These are phyloP conservation scores for Montipora foliosa DNA, from an alignment of 64 coral and sea anemone genomes.

Conservation along the genomic window DNA sequence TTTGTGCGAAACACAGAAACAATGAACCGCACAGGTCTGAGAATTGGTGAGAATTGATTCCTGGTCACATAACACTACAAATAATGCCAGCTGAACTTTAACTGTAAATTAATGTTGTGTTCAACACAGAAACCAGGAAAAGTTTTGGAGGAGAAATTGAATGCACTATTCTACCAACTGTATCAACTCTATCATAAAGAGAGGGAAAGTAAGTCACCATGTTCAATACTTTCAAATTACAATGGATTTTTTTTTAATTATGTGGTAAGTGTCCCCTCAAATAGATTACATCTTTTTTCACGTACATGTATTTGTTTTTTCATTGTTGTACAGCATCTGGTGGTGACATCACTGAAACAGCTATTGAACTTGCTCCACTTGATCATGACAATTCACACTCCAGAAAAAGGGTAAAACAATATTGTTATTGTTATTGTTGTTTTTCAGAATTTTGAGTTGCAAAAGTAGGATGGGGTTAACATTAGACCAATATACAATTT, in stretches of 20 bases:
- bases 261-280: no score
- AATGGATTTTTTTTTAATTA: no score
- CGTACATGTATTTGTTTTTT: neutral
- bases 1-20: no score
- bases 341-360: slow-evolving; percentile 77
- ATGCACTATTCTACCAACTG: slow-evolving; percentile 75
- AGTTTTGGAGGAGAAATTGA: slow-evolving; percentile 72
- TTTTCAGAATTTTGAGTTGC: neutral
- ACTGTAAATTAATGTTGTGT: neutral
- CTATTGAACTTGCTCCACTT: slow-evolving; percentile 91
- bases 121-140: slow-evolving; percentile 93
- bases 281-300: no score
- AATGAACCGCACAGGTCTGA: no score
- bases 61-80: no score
- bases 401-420: slow-evolving; percentile 77
- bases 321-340: slow-evolving; percentile 49
- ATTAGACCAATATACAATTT: no score
- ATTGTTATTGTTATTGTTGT: neutral
- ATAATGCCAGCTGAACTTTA: neutral
- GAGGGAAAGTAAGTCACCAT: slow-evolving; percentile 57
- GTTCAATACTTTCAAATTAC: no score
- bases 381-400: slow-evolving; percentile 89
- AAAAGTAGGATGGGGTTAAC: no score
- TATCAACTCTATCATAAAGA: slow-evolving; percentile 82
- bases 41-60: no score